Conservation (phyloP, 2,113 vertebrate species). For the Odocoileus hemionus region DNA sequence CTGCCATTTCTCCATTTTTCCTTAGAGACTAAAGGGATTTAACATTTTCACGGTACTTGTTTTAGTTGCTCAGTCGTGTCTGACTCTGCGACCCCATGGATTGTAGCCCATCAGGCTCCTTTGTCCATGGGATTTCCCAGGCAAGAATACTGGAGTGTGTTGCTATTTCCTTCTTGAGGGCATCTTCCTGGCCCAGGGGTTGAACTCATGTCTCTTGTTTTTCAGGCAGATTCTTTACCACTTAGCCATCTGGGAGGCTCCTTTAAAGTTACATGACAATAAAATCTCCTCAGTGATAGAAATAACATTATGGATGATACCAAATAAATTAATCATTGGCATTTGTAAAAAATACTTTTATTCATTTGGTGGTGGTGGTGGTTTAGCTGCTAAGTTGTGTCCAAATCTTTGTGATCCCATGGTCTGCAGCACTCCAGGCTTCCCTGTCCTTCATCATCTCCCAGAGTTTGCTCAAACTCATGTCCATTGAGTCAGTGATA, state of each 20-base stretch:
- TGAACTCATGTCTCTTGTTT: neutral
- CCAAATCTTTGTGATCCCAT: neutral
- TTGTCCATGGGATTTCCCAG: neutral
- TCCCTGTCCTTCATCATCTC: neutral
- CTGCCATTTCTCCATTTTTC: neutral
- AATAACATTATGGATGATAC: rapidly evolving
- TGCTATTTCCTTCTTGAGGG: neutral
- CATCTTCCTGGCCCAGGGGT: neutral
- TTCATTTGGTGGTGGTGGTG: neutral
- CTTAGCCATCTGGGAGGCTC: neutral
- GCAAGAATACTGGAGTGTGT: neutral
- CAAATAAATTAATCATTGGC: neutral
- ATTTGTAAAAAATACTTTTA: rapidly evolving
- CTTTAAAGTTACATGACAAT: neutral
- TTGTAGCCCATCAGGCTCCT: neutral
- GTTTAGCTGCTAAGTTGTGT: neutral
- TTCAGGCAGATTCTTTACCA: neutral
- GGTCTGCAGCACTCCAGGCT: neutral
- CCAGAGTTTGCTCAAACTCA: neutral
- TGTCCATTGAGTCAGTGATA: neutral
- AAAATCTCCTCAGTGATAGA: too few species aligned
- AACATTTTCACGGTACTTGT: too few species aligned
- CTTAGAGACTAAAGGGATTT: neutral
- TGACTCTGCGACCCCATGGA: neutral
- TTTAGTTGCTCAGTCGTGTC: neutral